Base-by-base conservation (phyloP, 2,113 vertebrate species). In the Elachura formosa region DNA sequence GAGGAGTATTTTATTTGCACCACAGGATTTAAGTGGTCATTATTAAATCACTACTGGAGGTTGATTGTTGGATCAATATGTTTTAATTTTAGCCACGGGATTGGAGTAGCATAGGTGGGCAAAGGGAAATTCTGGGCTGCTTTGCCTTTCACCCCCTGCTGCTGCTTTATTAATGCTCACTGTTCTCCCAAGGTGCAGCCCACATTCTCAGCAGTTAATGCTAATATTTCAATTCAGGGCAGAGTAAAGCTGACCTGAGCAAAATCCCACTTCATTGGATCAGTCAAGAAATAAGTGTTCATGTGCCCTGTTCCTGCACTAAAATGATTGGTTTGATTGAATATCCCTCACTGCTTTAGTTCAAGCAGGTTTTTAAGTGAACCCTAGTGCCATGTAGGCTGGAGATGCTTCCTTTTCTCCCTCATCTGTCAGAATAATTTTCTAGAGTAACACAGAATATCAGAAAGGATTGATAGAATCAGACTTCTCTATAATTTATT, bases 401-500 rank as follows among this genome's bases (percentile, higher is more conserved):
- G 41, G 15, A 84, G 81, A 77, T 29, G 18, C 36, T 76, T 76
- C 63, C 45, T 33, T 66, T 90, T 69, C 68, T 66, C 46, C 61
- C 59, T 74, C 24, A 36, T 52, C 72, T 33, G 38, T 69, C 79
- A 80, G 48, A 72, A 51, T 58, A 0, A 24, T 89, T 64, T 77
- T 76, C 72, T 86, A 28, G 81, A 74, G 64, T 45, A 89, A 49
- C 46, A 61, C 28, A 64, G 67, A 78, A 61, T 48, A 46, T 86
- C 79, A 83, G 63, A 69, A 62, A 69, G 51, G 67, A 68, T 38
- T 88, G 93, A 66, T 0, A 3, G 71, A 85, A 82, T 81, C 74
- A 73, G 86, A 48, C 59, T 73, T 56, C 11, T 55, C 55, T 92
- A 6, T 79, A 56, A 92, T 86, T 86, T 76, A 92, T 73, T 94